Conservation (phyloP, 2,888 invertebrate genomes). For the Drosophila neutralis region DNA sequence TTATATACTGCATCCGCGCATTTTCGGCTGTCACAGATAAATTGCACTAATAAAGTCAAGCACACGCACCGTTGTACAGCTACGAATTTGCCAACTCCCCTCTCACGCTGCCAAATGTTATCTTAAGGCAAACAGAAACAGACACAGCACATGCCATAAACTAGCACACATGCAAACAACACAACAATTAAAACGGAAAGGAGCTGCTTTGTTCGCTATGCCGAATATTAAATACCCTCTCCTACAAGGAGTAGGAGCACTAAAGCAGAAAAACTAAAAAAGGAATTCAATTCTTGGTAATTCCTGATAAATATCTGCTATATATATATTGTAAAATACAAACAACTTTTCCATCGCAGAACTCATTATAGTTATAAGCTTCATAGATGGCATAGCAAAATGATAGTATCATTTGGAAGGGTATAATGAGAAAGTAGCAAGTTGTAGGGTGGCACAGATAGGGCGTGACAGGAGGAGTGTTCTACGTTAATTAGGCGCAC, state of each 20-base stretch:
- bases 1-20: conserved; percentile 57
- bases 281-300: background rate
- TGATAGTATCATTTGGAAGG: background rate
- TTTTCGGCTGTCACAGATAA: conserved; percentile 59
- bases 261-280: background rate
- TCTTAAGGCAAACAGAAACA: conserved; percentile 77
- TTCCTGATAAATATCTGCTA: background rate
- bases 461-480: conserved; percentile 24
- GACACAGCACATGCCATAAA: conserved; percentile 61
- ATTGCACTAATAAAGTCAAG: conserved; percentile 74
- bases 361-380: background rate
- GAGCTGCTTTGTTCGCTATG: background rate
- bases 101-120: conserved; percentile 54
- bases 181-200: conserved; percentile 11
- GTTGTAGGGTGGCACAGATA: background rate
- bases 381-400: background rate
- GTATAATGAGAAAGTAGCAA: conserved; percentile 3
- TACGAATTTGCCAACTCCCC: background rate
- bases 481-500: conserved; percentile 71
- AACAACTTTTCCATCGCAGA: background rate
- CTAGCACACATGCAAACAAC: conserved; percentile 51
- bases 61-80: conserved; percentile 69
- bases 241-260: too few species aligned
- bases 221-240: background rate
- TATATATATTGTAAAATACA: background rate